Percentiles rank a stretch among this genome's conserved stretches.
Evolutionary conservation across 2,113 vertebrate species (phyloP).

Genomic region (Brachionichthys hirsutus): DNA sequence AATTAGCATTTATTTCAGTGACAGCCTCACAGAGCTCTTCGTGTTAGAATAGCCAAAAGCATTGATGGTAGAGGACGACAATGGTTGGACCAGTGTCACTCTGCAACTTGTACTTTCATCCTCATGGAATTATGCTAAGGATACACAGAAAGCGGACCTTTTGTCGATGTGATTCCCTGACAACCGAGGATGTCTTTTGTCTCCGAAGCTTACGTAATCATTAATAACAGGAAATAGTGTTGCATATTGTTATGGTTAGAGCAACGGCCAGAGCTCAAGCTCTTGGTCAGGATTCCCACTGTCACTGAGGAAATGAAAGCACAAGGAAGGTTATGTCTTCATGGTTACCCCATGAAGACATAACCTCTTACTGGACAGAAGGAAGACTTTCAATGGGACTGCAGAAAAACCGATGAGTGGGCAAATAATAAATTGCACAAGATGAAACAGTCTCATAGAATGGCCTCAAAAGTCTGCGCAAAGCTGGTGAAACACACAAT

Average conservation of each 20-base stretch:
- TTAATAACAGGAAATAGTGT: conserved; percentile 70
- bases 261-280: conserved; percentile 46
- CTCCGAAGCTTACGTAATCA: conserved; percentile 62
- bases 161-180: conserved; percentile 11
- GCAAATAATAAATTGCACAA: conserved; percentile 57
- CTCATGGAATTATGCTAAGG: conserved; percentile 22
- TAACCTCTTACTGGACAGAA: conserved; percentile 60
- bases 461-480: conserved; percentile 12
- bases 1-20: too few relatives aligned
- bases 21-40: neutral
- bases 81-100: too few relatives aligned
- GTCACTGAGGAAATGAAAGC: conserved; percentile 73
- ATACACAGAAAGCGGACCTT: too few relatives aligned
- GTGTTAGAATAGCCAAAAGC: neutral
- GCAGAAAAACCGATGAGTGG: conserved; percentile 66
- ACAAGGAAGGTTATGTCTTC: conserved; percentile 62
- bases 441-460: conserved; percentile 21
- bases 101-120: conserved; percentile 30
- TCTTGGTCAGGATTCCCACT: conserved; percentile 66
- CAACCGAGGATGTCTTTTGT: conserved; percentile 52
- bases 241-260: conserved; percentile 66
- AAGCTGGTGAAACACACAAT: conserved; percentile 27
- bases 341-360: conserved; percentile 62
- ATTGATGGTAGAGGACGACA: too few relatives aligned
- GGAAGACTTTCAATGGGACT: conserved; percentile 52